Percentiles rank a stretch among this genome's conserved stretches.
Conservation (phyloP, 2,888 invertebrate genomes). For the Apamea monoglypha region DNA sequence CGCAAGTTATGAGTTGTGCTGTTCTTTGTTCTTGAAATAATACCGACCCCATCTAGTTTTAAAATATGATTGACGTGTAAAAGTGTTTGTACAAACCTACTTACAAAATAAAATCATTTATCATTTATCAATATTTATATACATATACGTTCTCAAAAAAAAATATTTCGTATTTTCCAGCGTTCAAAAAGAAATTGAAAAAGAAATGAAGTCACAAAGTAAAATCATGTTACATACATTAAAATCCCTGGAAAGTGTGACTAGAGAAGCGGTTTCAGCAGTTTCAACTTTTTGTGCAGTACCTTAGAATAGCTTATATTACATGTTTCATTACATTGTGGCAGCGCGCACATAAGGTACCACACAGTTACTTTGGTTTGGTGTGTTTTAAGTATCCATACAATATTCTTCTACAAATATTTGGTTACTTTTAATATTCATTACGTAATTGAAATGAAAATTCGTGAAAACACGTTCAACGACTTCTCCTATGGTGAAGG, state of each 20-base stretch:
- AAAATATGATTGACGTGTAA: no score
- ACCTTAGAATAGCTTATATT: background rate
- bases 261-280: background rate
- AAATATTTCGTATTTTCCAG: background rate
- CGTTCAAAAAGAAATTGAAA: no score
- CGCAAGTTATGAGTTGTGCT: no score
- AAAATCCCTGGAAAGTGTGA: background rate
- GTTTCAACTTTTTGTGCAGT: conserved; percentile 1
- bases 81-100: no score
- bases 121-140: no score
- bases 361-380: background rate
- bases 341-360: background rate
- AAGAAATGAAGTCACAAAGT: background rate
- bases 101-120: no score
- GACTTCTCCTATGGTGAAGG: conserved; percentile 54
- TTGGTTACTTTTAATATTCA: background rate
- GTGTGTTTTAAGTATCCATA: background rate
- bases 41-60: no score
- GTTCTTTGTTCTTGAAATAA: background rate
- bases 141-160: background rate
- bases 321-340: background rate
- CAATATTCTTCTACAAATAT: background rate
- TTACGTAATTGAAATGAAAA: conserved; percentile 29
- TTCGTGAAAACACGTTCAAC: background rate
- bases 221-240: background rate